Evolutionary conservation across 2,797 vertebrate genomes (phyloP).

Genomic region (Simalia tracyae): DNA sequence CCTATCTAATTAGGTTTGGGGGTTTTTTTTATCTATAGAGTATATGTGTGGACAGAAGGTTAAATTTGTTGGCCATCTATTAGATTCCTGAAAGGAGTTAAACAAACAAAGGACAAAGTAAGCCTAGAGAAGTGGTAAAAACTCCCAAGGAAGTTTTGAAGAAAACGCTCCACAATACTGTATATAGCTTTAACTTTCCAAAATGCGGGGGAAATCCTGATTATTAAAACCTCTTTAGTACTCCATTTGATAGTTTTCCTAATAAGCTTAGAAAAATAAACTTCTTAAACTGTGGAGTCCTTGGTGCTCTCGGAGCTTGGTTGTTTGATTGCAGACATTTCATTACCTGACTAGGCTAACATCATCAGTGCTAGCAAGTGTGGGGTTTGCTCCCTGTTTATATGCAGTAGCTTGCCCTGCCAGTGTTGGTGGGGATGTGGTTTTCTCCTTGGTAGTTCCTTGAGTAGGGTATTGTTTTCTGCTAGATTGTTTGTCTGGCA

Average conservation of each 20-base stretch:
- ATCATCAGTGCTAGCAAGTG: no score
- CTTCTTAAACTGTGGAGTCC: no score
- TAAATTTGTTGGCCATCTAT: constrained; percentile 2
- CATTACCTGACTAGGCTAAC: no score
- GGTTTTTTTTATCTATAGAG: not conserved
- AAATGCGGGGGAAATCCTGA: constrained; percentile 7
- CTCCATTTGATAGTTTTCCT: constrained; percentile 40
- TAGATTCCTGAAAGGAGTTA: not conserved
- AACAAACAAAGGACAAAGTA: not conserved
- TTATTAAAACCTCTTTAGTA: constrained; percentile 25
- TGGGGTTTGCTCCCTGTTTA: no score
- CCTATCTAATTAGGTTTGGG: not conserved
- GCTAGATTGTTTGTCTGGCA: no score
- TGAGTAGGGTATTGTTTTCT: no score
- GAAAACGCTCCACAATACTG: not conserved
- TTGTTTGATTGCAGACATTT: no score
- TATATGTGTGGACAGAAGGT: not conserved
- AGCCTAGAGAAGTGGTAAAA: not conserved
- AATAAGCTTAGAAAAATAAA: constrained; percentile 69
- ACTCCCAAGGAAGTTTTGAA: not conserved
- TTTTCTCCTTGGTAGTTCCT: no score
- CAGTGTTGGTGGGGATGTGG: no score
- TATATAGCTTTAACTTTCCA: accelerated
- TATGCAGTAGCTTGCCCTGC: no score
- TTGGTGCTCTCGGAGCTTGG: no score